Conservation (phyloP, 2,888 invertebrate species). For the Dione vanillae region DNA sequence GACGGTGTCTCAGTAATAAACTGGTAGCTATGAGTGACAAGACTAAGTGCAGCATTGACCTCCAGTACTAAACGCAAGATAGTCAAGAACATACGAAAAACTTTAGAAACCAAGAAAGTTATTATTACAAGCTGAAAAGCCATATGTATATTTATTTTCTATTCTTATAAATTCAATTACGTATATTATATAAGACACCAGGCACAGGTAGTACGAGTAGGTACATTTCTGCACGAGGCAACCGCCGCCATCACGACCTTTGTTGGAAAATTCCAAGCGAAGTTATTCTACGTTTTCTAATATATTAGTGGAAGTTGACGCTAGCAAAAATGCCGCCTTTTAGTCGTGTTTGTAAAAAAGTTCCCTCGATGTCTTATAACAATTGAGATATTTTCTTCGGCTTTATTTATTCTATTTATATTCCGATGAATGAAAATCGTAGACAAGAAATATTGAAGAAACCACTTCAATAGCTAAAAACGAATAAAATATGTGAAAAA, state of each 20-base stretch:
- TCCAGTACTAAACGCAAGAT: no score
- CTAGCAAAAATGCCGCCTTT: conserved; percentile 24
- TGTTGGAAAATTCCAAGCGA: conserved; percentile 41
- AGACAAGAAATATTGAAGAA: background rate
- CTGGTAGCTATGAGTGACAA: no score
- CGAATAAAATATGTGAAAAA: background rate
- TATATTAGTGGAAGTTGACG: conserved; percentile 32
- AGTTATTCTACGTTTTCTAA: conserved; percentile 32
- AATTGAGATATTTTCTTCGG: conserved; percentile 21
- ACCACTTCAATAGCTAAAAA: background rate
- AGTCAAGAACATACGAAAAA: no score
- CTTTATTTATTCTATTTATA: conserved; percentile 11
- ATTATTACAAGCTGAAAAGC: no score
- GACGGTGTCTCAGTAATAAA: no score
- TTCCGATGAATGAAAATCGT: conserved; percentile 17
- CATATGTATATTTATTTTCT: background rate
- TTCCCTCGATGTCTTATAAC: background rate
- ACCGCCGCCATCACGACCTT: conserved; percentile 30
- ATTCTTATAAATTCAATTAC: background rate
- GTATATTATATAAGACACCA: conserved; percentile 17
- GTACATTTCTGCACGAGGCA: conserved; percentile 27
- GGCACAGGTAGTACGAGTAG: background rate
- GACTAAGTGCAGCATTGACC: no score
- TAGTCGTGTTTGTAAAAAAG: conserved; percentile 1
- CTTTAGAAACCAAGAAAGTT: no score